Base-by-base conservation (phyloP, 1,140 invertebrate species). In the Philotrypesis tridentata region DNA sequence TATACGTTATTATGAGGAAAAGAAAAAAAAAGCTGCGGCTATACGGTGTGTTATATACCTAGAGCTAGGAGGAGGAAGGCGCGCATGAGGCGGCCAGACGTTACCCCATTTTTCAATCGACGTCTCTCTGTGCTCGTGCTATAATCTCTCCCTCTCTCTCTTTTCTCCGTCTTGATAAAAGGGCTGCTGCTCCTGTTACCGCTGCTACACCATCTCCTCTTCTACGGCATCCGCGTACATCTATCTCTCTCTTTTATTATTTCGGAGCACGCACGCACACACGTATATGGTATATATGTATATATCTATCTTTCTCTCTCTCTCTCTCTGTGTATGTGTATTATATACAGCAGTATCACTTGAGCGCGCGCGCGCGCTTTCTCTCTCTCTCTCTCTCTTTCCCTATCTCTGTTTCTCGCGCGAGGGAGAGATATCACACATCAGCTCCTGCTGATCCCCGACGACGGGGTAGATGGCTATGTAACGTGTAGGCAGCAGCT, bases 201-300 rank as follows among this genome's bases (percentile, higher is more conserved):
- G 63, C 23, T 65, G 63, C 25, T 29, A 29, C 48, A 55, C 48
- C 48, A 55, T 55, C 17, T 55, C 48, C 21, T n/a, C 48, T 55
- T 55, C 48, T 55, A 17, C 21, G 48, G 12, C n/a, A n/a, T n/a
- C n/a, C n/a, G n/a, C n/a, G n/a, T n/a, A n/a, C 17, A 11, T 67
- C 31, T 67, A 25, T 67, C 72, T 75, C 60, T 75, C 75, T 78
- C 40, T 78, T 40, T 71, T 55, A 55, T 55, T 71, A 33, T 71
- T 79, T 60, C 65, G 65, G 63, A 78, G 40, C 65, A 55, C 65
- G 65, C 37, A 78, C 63, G 37, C 40, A 78, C 65, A 55, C 40
- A 78, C 21, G 48, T 55, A 55, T 55, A 55, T 55, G n/a, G 1
- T 43, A 37, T 8, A 37, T 37, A 37, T 8, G 40, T 0, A 43